Conservation (phyloP, 2,888 invertebrate genomes). For the Sericinus montela region DNA sequence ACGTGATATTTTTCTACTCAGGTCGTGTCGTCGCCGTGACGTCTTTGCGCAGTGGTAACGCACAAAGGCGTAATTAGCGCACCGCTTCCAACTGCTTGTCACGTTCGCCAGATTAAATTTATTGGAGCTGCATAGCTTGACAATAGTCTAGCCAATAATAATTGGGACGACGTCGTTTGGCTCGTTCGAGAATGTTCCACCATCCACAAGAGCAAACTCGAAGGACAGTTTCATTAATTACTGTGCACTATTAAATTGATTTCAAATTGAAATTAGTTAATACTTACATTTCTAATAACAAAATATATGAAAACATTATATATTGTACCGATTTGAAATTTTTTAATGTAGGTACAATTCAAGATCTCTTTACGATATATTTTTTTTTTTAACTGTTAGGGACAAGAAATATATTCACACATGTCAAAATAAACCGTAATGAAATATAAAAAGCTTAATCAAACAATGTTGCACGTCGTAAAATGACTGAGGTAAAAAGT, state of each 20-base stretch:
- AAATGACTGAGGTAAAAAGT: too few species aligned
- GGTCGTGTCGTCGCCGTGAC: not conserved
- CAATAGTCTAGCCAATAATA: too few species aligned
- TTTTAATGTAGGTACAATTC: too few species aligned
- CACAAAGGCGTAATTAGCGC: conserved; percentile 9
- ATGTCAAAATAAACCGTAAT: too few species aligned
- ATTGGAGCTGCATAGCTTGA: conserved; percentile 15
- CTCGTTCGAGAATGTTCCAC: conserved; percentile 18
- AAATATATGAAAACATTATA: too few species aligned
- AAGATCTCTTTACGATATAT: too few species aligned
- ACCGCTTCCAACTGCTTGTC: conserved; percentile 22
- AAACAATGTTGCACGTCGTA: too few species aligned
- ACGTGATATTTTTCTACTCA: not conserved
- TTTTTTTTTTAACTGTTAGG: too few species aligned
- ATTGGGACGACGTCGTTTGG: conserved; percentile 20
- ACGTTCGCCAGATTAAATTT: conserved; percentile 24
- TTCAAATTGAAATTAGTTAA: not conserved
- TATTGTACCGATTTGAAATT: too few species aligned
- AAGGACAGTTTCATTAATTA: not conserved
- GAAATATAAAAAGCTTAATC: too few species aligned
- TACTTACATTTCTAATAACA: too few species aligned
- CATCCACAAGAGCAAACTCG: conserved; percentile 1
- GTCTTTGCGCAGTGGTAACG: conserved; percentile 1
- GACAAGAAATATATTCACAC: too few species aligned
- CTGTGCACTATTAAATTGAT: not conserved